These are phyloP conservation scores for Leptatherina wallacei DNA, from an alignment of 2,797 vertebrate species.

Conservation along the genomic window DNA sequence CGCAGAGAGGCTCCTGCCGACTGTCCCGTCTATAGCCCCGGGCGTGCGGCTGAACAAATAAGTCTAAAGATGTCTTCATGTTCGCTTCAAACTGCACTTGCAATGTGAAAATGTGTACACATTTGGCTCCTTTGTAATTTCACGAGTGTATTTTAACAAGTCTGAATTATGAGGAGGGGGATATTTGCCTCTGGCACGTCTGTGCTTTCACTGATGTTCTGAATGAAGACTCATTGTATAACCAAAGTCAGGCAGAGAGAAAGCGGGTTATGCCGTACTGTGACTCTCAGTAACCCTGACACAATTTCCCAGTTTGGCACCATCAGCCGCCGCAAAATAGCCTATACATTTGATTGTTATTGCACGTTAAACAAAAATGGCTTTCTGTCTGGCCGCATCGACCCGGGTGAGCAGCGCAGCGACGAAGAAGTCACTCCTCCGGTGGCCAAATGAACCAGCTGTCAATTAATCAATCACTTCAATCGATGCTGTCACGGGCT, in stretches of 20 bases:
- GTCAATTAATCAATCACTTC: conserved; percentile 61
- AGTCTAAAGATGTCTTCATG: background rate
- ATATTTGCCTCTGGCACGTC: conserved; percentile 25
- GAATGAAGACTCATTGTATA: conserved; percentile 72
- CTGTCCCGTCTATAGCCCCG: conserved; percentile 58
- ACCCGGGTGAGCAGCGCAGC: conserved; percentile 18
- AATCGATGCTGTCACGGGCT: conserved; percentile 47
- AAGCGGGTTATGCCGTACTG: conserved; percentile 16
- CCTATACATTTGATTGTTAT: background rate
- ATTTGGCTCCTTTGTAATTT: background rate
- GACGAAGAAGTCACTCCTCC: conserved; percentile 17
- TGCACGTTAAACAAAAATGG: conserved; percentile 17
- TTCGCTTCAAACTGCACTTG: conserved; percentile 2
- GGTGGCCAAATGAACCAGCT: conserved; percentile 34
- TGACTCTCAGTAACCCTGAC: conserved; percentile 33
- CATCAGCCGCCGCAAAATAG: background rate
- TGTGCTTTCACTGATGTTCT: conserved; percentile 47
- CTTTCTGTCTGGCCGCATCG: conserved; percentile 52
- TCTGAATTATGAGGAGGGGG: background rate
- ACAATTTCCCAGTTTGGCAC: background rate
- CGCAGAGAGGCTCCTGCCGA: conserved; percentile 45
- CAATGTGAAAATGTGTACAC: background rate
- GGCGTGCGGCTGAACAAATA: conserved; percentile 22
- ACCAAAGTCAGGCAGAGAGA: conserved; percentile 69
- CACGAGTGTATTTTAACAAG: background rate